Evolutionary conservation across 2,888 invertebrate species (phyloP).

Genomic region (Cryptocephalus primarius): DNA sequence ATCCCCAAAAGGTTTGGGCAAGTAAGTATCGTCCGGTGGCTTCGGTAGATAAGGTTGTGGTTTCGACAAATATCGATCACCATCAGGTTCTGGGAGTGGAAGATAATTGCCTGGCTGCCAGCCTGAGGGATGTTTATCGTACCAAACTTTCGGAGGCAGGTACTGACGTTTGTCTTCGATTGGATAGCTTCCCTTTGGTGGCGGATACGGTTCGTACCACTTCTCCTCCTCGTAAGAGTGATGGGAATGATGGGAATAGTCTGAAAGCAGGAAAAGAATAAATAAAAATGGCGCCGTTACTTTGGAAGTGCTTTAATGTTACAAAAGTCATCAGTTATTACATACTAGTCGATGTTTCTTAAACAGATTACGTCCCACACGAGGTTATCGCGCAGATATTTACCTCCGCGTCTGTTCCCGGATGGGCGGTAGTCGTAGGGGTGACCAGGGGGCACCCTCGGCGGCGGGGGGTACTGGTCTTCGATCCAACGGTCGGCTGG

Average conservation of each 20-base stretch:
- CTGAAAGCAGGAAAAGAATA: slow-evolving; percentile 20
- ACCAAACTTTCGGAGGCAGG: slow-evolving; percentile 5
- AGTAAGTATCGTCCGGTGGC: slow-evolving; percentile 4
- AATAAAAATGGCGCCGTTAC: background rate
- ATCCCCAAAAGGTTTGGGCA: too few species aligned
- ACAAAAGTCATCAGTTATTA: background rate
- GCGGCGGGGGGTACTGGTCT: slow-evolving; percentile 20
- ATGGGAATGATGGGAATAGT: slow-evolving; percentile 24
- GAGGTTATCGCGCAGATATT: slow-evolving; percentile 23
- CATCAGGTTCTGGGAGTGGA: slow-evolving; percentile 10
- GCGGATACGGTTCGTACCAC: too few species aligned
- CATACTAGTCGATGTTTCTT: background rate
- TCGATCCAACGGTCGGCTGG: slow-evolving; percentile 16
- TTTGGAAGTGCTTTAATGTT: background rate
- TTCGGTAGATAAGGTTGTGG: slow-evolving; percentile 23
- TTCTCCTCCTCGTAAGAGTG: slow-evolving; percentile 16
- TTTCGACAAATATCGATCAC: slow-evolving; percentile 16
- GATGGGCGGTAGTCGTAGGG: slow-evolving; percentile 8
- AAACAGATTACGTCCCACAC: slow-evolving; percentile 27
- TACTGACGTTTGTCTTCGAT: slow-evolving; percentile 9
- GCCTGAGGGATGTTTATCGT: slow-evolving; percentile 3
- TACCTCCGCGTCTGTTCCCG: slow-evolving; percentile 28
- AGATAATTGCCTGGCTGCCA: slow-evolving; percentile 7
- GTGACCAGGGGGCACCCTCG: slow-evolving; percentile 25
- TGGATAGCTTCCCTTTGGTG: background rate